Evolutionary conservation across 2,888 invertebrate species (phyloP), one percentile per base, ranked within the genome.

Genomic region (Drosophila kuntzei): DNA sequence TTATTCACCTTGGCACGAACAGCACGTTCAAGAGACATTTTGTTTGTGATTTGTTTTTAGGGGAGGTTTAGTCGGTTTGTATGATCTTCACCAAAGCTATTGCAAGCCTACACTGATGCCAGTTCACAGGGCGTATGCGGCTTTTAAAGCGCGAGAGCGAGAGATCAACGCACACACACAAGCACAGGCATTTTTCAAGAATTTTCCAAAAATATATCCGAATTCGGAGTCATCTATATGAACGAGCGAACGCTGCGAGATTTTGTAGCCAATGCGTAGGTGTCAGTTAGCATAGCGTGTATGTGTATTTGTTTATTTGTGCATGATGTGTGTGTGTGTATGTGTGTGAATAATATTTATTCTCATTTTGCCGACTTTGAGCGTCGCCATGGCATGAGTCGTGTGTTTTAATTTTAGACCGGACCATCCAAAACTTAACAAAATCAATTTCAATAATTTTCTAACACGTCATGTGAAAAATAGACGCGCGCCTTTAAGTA

Each of bases 1-100:
- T 14, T 41, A 90, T 94, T 94, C 93, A 97, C 97, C 96, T 97
- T 97, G 92, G 95, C 95, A 92, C 96, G 96, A 93, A 97, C 96
- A 95, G 96, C 96, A 93, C 97, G 96, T 95, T 97, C 97, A 93
- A 97, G 95, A 95, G 97, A 97, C 97, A 97, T 97, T 92, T 93
- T 93, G 92, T 90, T 91, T 74, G 90, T 74, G 61, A 14, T 71
- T 90, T 64, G 66, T 67, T 79, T 59, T 74, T 65, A 44, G 53
- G 59, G 62, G 49, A 39, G 60, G 69, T 43, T 61, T 71, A 69
- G 57, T 90, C 66, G 72, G 68, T 76, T 59, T 39, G 64, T 73
- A 71, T 67, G 90, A 82, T 90, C 84, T 89, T 89, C 89, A 86
- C 83, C 80, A 80, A 82, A 87, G 84, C 89, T 89, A 79, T 69